These are phyloP conservation scores for Holothuria scabra DNA, from an alignment of 53 echinoderm and acorn worm genomes.

Conservation along the genomic window DNA sequence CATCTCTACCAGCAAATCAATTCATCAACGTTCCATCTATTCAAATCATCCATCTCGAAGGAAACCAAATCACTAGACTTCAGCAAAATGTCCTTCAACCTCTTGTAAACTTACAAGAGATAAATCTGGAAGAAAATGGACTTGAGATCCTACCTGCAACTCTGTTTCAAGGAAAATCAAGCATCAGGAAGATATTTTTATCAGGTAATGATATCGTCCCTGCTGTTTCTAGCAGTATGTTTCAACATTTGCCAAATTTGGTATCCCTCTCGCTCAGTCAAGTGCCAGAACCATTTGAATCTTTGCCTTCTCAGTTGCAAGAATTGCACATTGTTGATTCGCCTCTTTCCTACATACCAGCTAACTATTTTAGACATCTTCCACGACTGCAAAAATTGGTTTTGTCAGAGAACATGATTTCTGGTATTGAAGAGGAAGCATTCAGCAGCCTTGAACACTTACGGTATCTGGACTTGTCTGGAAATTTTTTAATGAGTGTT, in stretches of 20 bases:
- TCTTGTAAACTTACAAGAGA: slow-evolving; percentile 67
- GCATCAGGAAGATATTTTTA: slow-evolving; percentile 72
- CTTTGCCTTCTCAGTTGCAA: slow-evolving; percentile 57
- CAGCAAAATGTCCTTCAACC: slow-evolving; percentile 70
- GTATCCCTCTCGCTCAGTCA: slow-evolving; percentile 61
- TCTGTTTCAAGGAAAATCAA: slow-evolving; percentile 56
- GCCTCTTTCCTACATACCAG: slow-evolving; percentile 18
- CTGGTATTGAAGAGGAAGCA: slow-evolving; percentile 42
- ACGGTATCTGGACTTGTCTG: slow-evolving; percentile 14
- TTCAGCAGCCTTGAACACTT: slow-evolving; percentile 34
- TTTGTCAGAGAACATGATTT: slow-evolving; percentile 60
- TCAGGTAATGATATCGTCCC: slow-evolving; percentile 62
- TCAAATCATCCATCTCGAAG: slow-evolving; percentile 73
- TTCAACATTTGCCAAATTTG: slow-evolving; percentile 35
- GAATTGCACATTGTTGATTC: slow-evolving; percentile 67
- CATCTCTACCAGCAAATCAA: slow-evolving; percentile 59
- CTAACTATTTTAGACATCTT: slow-evolving; percentile 53
- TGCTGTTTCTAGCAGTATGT: not conserved
- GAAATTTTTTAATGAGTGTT: slow-evolving; percentile 3
- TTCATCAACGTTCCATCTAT: slow-evolving; percentile 63
- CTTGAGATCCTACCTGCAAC: slow-evolving; percentile 64
- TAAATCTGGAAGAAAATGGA: slow-evolving; percentile 73
- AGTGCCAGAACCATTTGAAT: slow-evolving; percentile 64
- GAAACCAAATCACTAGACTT: slow-evolving; percentile 66
- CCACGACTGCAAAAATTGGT: slow-evolving; percentile 53